Conservation (phyloP, 1,140 invertebrate species). For the Aleiodes sp. region DNA sequence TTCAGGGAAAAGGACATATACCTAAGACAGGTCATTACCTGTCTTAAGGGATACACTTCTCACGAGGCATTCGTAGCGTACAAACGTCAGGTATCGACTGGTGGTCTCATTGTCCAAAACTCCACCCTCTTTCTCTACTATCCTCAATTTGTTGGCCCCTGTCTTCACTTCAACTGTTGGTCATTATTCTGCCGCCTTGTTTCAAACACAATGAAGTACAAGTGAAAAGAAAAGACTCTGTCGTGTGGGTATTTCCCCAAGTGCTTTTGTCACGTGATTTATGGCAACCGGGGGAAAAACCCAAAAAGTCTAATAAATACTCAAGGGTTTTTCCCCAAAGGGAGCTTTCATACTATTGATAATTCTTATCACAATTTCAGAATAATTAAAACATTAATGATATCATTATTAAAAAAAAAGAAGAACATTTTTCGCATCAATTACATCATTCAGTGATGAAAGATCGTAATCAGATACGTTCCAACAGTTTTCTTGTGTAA, state of each 20-base stretch:
- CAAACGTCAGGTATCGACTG: neutral
- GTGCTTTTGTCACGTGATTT: conserved; percentile 1
- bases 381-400: neutral
- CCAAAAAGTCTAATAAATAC: neutral
- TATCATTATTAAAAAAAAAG: too few species aligned
- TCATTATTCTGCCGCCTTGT: neutral
- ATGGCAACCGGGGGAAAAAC: neutral
- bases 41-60: neutral
- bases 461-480: too few species aligned
- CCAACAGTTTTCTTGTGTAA: too few species aligned
- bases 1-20: neutral
- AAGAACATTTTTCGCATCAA: too few species aligned
- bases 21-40: neutral
- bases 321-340: conserved; percentile 9
- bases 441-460: too few species aligned
- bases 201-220: neutral
- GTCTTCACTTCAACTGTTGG: neutral
- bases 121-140: neutral
- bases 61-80: too few species aligned
- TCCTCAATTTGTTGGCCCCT: conserved; percentile 1
- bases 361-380: neutral
- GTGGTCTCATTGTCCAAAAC: conserved; percentile 18
- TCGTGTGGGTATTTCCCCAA: neutral
- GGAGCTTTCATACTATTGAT: too few species aligned
- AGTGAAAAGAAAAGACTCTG: neutral